These are phyloP conservation scores for Microctenopoma stevenorrisi DNA, from an alignment of 2,797 vertebrate species.

Conservation along the genomic window DNA sequence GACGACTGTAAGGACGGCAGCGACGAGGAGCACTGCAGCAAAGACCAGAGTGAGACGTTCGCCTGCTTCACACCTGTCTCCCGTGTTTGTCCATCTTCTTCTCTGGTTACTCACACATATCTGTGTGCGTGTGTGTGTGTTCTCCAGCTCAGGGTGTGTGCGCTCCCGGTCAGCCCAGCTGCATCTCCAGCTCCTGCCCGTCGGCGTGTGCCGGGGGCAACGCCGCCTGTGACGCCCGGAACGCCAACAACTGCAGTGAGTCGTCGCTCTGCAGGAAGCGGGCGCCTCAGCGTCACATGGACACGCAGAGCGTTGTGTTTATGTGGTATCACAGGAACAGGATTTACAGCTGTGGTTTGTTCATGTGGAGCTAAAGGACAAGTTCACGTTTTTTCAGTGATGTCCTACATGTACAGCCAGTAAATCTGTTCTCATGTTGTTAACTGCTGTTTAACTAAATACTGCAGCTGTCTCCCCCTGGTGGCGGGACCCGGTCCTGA, in stretches of 20 bases:
- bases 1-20: slow-evolving; percentile 95
- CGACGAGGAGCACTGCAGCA: slow-evolving; percentile 90
- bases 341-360: no score
- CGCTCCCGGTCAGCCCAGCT: slow-evolving; percentile 85
- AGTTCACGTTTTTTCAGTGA: no score
- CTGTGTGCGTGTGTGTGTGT: slow-evolving; percentile 19
- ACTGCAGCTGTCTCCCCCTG: neutral
- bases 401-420: no score
- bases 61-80: neutral
- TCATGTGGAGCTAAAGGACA: no score
- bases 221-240: slow-evolving; percentile 80
- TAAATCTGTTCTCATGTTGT: no score
- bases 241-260: slow-evolving; percentile 89
- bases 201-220: slow-evolving; percentile 78
- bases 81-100: neutral
- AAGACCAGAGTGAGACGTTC: slow-evolving; percentile 63
- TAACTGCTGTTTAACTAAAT: no score
- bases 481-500: neutral
- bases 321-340: no score
- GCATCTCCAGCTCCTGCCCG: slow-evolving; percentile 82
- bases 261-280: slow-evolving; percentile 33
- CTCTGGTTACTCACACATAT: neutral
- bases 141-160: slow-evolving; percentile 84
- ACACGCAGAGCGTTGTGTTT: no score
- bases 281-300: no score